Conservation (phyloP, 1,140 invertebrate species). For the Cydia pomonella region DNA sequence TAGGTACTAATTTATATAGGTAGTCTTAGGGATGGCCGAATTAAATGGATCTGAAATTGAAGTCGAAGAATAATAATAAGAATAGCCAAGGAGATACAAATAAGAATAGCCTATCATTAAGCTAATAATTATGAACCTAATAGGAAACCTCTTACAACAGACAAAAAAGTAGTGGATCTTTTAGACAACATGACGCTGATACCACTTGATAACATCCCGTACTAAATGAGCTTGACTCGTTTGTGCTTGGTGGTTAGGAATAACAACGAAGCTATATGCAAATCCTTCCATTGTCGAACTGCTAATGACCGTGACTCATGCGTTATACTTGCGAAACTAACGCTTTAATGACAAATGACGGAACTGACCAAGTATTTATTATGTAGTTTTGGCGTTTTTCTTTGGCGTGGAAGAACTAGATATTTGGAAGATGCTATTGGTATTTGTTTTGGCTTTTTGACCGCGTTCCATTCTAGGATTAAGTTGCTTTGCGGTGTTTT, state of each 20-base stretch:
- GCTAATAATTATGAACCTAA: too few relatives aligned
- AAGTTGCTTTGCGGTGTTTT: not conserved
- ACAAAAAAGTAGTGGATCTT: too few relatives aligned
- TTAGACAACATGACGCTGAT: too few relatives aligned
- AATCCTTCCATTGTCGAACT: conserved; percentile 6
- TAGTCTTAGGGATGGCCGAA: too few relatives aligned
- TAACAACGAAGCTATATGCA: not conserved
- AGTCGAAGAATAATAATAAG: too few relatives aligned
- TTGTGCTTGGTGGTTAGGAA: not conserved
- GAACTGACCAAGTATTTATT: not conserved
- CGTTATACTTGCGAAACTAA: not conserved
- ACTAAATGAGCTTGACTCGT: not conserved
- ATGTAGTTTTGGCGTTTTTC: not conserved
- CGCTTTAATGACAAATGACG: not conserved
- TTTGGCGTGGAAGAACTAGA: not conserved
- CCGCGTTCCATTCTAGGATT: not conserved
- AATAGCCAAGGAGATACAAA: too few relatives aligned
- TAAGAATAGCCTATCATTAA: too few relatives aligned
- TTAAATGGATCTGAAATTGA: too few relatives aligned
- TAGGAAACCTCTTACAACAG: too few relatives aligned
- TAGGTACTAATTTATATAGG: too few relatives aligned
- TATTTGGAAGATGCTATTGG: not conserved
- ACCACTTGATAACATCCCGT: too few relatives aligned
- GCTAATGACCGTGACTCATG: conserved; percentile 16
- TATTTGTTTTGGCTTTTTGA: conserved; percentile 1